Percentiles rank a stretch among this genome's conserved stretches.
Conservation (phyloP, 2,888 invertebrate species). For the Heliconius ismenius region DNA sequence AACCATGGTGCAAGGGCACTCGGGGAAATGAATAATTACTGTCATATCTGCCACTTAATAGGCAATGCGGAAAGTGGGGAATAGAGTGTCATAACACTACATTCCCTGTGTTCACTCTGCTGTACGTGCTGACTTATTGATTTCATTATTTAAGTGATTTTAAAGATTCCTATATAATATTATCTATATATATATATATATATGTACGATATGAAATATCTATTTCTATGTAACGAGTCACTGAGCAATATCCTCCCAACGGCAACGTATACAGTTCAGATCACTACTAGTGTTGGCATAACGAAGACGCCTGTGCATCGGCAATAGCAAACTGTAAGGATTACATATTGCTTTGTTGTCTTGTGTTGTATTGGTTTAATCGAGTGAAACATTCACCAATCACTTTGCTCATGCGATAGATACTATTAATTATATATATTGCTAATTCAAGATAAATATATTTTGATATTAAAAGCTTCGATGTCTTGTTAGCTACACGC, state of each 20-base stretch:
- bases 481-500: not conserved
- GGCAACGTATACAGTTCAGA: conserved; percentile 19
- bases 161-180: not conserved
- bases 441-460: conserved; percentile 9
- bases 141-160: not conserved
- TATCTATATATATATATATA: not conserved
- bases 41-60: no score
- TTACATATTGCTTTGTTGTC: conserved; percentile 40
- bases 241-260: conserved; percentile 34
- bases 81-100: not conserved
- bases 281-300: conserved; percentile 25
- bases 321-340: conserved; percentile 42
- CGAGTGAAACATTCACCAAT: conserved; percentile 42
- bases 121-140: no score
- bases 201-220: conserved; percentile 18
- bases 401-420: conserved; percentile 32
- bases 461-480: not conserved
- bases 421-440: conserved; percentile 28
- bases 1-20: no score
- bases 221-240: conserved; percentile 36
- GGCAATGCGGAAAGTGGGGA: no score
- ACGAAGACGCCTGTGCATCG: conserved; percentile 43
- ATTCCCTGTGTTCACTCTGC: no score
- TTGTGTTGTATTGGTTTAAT: conserved; percentile 41
- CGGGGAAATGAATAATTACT: no score